phyloP scores from a whole-genome alignment of 2,888 invertebrate genomes.

The Mantis religiosa region DNA sequence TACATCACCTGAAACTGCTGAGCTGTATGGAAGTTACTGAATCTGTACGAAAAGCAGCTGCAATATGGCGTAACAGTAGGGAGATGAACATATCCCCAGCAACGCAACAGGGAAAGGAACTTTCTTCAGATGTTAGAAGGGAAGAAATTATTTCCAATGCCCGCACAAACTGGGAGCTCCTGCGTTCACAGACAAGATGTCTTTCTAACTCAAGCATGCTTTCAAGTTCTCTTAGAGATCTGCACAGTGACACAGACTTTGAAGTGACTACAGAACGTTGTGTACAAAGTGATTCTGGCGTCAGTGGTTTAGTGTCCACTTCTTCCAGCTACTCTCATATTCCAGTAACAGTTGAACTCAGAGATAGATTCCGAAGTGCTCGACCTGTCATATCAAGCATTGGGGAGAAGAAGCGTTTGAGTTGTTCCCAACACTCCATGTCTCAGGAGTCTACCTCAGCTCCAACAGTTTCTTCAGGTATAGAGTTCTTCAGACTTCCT shows the following conservation, averaged over 20 bases:
- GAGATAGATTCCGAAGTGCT: neutral
- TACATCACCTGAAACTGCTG: slow-evolving; percentile 67
- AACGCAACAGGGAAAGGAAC: slow-evolving; percentile 54
- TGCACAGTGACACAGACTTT: neutral
- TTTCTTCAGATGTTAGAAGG: slow-evolving; percentile 57
- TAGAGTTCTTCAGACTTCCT: slow-evolving; percentile 60
- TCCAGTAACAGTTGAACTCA: neutral
- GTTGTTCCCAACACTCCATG: slow-evolving; percentile 53
- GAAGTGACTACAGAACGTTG: slow-evolving; percentile 12
- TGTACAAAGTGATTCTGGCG: slow-evolving; percentile 31
- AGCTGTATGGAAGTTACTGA: slow-evolving; percentile 63
- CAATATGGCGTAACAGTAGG: slow-evolving; percentile 75
- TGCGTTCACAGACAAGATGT: slow-evolving; percentile 60
- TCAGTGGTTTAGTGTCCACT: slow-evolving; percentile 26
- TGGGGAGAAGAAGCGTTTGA: slow-evolving; percentile 38
- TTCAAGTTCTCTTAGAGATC: slow-evolving; percentile 30
- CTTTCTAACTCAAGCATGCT: neutral
- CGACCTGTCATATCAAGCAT: neutral
- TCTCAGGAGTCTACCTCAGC: slow-evolving; percentile 56
- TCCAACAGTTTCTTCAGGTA: slow-evolving; percentile 39
- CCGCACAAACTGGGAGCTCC: slow-evolving; percentile 79
- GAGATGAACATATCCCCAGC: slow-evolving; percentile 68
- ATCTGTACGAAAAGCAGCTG: slow-evolving; percentile 64
- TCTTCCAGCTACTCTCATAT: slow-evolving; percentile 1
- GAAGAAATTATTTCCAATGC: slow-evolving; percentile 83